These are phyloP conservation scores for Masticophis lateralis DNA, from an alignment of 2,797 vertebrate species.

Conservation along the genomic window DNA sequence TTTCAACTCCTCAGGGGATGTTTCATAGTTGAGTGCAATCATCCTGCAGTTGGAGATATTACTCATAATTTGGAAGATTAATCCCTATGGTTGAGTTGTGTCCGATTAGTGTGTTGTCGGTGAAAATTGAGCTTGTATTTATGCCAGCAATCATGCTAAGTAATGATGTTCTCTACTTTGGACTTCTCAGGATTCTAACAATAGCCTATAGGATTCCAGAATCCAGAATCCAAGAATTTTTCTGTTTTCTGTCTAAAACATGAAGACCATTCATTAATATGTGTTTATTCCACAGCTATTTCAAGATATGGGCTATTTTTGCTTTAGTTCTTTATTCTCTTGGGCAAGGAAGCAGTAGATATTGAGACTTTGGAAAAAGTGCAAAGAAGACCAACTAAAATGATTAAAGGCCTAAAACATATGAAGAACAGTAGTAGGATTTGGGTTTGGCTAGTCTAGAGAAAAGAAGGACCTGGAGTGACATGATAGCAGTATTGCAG, in stretches of 20 bases:
- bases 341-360: neutral
- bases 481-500: no score
- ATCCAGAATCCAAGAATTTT: neutral
- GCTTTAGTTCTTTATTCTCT: neutral
- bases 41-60: neutral
- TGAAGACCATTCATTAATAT: neutral
- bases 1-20: neutral
- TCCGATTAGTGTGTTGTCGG: neutral
- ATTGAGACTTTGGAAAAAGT: no score
- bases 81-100: neutral
- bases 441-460: no score
- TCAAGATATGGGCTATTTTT: neutral
- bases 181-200: neutral
- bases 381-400: no score
- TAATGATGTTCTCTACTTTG: neutral
- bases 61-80: neutral
- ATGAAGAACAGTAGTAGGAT: no score
- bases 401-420: no score
- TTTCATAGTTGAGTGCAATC: neutral
- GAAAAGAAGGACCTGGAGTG: no score
- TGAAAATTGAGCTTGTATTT: neutral
- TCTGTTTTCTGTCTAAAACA: neutral
- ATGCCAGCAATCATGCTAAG: neutral
- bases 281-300: neutral
- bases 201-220: neutral